Conservation (phyloP, 2,113 vertebrate genomes). For the Pipa parva region DNA sequence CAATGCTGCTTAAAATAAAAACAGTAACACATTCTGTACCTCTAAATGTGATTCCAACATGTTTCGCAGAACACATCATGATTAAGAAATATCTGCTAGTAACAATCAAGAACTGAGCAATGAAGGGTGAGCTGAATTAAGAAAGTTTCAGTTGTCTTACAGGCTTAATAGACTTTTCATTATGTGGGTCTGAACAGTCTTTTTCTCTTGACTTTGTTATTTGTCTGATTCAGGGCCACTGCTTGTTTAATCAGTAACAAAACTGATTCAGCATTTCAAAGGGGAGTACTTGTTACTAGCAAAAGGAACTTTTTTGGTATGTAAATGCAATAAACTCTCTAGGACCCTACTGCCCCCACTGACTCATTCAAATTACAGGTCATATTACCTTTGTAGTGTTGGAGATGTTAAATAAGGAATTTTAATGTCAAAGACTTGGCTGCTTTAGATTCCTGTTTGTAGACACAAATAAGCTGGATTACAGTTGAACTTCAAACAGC, state of each 20-base stretch:
- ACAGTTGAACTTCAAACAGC: conserved; percentile 48
- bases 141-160: neutral
- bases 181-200: neutral
- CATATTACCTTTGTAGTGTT: conserved; percentile 46
- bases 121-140: neutral
- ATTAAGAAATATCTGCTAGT: too few relatives aligned
- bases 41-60: too few relatives aligned
- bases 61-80: too few relatives aligned
- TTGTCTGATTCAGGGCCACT: conserved; percentile 6
- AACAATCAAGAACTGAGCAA: neutral
- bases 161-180: conserved; percentile 17
- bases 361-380: conserved; percentile 44
- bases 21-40: too few relatives aligned
- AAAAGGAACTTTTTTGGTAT: conserved; percentile 49
- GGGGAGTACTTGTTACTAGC: conserved; percentile 44
- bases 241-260: conserved; percentile 35
- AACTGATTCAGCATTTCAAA: conserved; percentile 54
- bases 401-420: conserved; percentile 47
- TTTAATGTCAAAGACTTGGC: conserved; percentile 32
- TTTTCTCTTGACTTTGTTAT: conserved; percentile 9
- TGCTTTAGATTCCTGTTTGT: conserved; percentile 8
- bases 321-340: conserved; percentile 51
- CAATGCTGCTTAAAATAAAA: too few relatives aligned
- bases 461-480: conserved; percentile 35
- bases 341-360: conserved; percentile 28